Evolutionary conservation across 2,888 invertebrate genomes (phyloP), one percentile per base, ranked within the genome.

Genomic region (Eurytoma californica): DNA sequence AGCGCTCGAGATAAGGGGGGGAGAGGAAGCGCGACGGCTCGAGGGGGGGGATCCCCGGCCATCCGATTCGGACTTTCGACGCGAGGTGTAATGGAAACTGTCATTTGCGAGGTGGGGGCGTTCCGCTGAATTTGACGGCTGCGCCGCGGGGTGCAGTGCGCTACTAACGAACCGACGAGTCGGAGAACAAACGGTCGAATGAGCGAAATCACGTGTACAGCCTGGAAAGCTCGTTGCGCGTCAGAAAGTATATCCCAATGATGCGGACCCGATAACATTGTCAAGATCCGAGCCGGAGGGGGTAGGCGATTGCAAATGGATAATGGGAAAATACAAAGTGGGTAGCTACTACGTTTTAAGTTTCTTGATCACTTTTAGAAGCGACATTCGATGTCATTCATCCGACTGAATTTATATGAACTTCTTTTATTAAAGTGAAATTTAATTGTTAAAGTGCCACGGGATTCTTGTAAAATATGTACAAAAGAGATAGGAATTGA

Each of bases 101-200:
- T 67, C 51, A 16, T n/a, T 5, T 55, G 20, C 5, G 20, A n/a
- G 20, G 65, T 20, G 55, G 39, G 39, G 39, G 39, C 9, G 39
- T 9, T 39, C 39, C 9, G 9, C 39, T 39, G 39, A 39, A 39
- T 16, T 61, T 55, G 47, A 66, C 20, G 24, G 18, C 28, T 55
- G 24, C 24, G 24, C 24, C 24, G 24, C 24, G 24, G 24, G 24
- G 1, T 2, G 51, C 3, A 3, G 24, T 24, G 57, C 47, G 24
- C 39, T 7, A 49, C 78, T 79, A 79, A 69, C 73, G 78, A 79
- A 74, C 60, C 65, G 65, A n/a, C n/a, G 24, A 74, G 57, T 69
- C 53, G 51, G 47, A 20, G 69, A 69, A 69, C 69, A 74, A 73
- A 74, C 63, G 68, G 74, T 12, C 39, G 57, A 53, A 55, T 53